Evolutionary conservation across 2,113 vertebrate species (phyloP).

Genomic region (Rhodinocichla rosea): DNA sequence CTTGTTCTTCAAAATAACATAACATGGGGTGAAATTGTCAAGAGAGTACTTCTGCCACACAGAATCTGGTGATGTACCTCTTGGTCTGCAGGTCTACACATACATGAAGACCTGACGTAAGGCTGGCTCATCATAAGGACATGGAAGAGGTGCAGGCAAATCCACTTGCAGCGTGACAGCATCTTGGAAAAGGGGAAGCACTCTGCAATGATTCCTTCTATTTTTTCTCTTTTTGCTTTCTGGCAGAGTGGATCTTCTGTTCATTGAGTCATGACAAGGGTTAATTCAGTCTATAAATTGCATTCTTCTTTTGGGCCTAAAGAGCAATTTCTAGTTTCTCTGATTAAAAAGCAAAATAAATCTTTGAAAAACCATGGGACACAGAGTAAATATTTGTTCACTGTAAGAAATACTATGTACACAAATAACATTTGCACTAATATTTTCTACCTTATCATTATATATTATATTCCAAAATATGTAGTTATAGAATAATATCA

Average conservation of each 20-base stretch:
- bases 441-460: background rate
- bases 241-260: background rate
- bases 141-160: background rate
- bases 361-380: background rate
- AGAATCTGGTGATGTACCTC: background rate
- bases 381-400: background rate
- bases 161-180: background rate
- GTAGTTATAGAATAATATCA: background rate
- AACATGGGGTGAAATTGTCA: background rate
- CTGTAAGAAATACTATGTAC: background rate
- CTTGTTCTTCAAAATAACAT: background rate
- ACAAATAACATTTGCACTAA: background rate
- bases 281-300: background rate
- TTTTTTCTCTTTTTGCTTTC: background rate
- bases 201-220: background rate
- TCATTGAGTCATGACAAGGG: background rate
- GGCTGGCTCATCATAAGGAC: background rate
- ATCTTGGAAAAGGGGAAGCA: background rate
- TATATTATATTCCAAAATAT: background rate
- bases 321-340: background rate
- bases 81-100: background rate
- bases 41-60: background rate
- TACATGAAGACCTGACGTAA: rapidly evolving
- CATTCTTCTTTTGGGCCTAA: background rate
- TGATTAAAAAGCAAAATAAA: background rate